These are phyloP conservation scores for Cydia splendana DNA, from an alignment of 1,140 invertebrate genomes.

Conservation along the genomic window DNA sequence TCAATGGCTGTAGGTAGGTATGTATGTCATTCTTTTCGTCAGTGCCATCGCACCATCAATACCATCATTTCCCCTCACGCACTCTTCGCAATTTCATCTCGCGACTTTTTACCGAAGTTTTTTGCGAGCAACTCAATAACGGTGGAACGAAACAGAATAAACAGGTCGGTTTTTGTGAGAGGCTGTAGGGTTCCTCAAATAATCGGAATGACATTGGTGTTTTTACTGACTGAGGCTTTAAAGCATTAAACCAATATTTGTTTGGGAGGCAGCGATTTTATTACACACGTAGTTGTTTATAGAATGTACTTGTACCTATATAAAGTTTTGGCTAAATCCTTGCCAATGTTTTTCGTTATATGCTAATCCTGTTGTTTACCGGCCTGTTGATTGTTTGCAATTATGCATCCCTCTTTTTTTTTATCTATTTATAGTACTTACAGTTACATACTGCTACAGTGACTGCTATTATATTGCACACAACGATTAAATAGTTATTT, in stretches of 20 bases:
- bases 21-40: neutral
- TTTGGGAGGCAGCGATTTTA: neutral
- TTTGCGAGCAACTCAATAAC: slow-evolving; percentile 44
- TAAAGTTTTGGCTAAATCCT: neutral
- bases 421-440: too few species aligned
- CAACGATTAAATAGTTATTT: too few species aligned
- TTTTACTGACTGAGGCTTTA: slow-evolving; percentile 7
- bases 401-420: too few species aligned
- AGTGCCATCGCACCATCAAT: slow-evolving; percentile 16
- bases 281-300: neutral
- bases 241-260: neutral
- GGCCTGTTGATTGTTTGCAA: too few species aligned
- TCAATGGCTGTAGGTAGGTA: too few species aligned
- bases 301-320: too few species aligned
- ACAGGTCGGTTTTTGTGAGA: slow-evolving; percentile 54
- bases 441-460: too few species aligned
- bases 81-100: slow-evolving; percentile 43
- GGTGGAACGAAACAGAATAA: slow-evolving; percentile 52
- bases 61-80: slow-evolving; percentile 37
- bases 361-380: too few species aligned
- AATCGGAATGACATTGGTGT: slow-evolving; percentile 4
- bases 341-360: neutral
- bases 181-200: slow-evolving; percentile 37
- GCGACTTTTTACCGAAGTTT: slow-evolving; percentile 45
- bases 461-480: too few species aligned